Evolutionary conservation across 2,797 vertebrate species (phyloP), one percentile per base, ranked within the genome.

Genomic region (Onychomys leucogaster): DNA sequence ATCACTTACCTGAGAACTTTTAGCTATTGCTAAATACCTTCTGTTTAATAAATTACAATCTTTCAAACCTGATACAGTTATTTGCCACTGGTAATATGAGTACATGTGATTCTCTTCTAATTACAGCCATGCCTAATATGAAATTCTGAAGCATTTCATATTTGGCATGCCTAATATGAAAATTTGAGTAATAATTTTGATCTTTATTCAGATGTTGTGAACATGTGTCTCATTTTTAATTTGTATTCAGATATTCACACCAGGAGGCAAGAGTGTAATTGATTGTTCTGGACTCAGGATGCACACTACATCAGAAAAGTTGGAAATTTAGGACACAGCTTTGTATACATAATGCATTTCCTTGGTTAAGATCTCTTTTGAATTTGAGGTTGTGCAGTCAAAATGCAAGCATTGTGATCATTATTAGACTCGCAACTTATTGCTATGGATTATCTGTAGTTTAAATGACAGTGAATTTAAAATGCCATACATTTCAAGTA

Each of bases 191-290:
- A 95, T 86, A 13, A 85, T 95, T 97, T 95, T 97, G 89, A 97
- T 98, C 93, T 98, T 46, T 97, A 98, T 97, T 97, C 96, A 95
- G 77, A 95, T 93, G 86, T 71, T 90, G 87, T 95, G 34, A 93
- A 89, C 37, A 83, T 93, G 43, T 46, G 17, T 21, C 86, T 46
- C 21, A 32, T 73, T 95, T 94, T 97, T 96, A 96, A 96, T 98
- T 95, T 46, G 32, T 88, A 96, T 94, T 97, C 85, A 97, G 57
- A 96, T 97, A 97, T 95, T 97, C 96, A 87, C 52, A 91, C 61
- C 85, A 94, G 97, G 86, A 98, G 49, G 43, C 93, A 97, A 85
- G 73, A 88, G 11, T 69, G 83, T 97, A 97, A 98, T 90, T 97
- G 95, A 96, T 97, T 97, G 82, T 94, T 98, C 96, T 84, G 57